Base-by-base conservation (phyloP, 2,797 vertebrate genomes). In the Halcyon smyrnensis region DNA sequence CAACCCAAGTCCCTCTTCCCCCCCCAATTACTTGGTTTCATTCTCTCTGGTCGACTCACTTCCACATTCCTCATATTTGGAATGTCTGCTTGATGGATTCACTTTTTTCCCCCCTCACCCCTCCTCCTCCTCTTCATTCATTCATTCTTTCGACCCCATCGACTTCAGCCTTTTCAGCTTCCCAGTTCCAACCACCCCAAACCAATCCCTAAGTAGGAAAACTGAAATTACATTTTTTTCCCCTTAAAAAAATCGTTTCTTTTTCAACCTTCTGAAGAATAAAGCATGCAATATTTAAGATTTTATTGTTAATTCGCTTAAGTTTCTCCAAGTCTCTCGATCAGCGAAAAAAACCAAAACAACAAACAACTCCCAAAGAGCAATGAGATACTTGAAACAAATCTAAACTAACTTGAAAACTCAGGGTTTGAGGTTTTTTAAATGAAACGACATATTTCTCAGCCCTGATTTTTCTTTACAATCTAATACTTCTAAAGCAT, bases 1-100 rank as follows among this genome's bases (percentile, higher is more conserved):
- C 90, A 56, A 20, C 50, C 79, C 81, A 28, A 11, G 9, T 71
- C 81, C 68, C 71, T 62, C 73, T 59, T n/a, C 60, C 54, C 60
- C 6, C 62, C 59, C 84, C 69, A 88, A 27, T 83, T 63, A 51
- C 89, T 76, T 21, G 86, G 48, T 80, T 94, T 95, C 94, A 93
- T 95, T 96, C 96, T 92, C 92, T 74, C 82, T 63, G 93, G 12
- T 68, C 93, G 75, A 88, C 93, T 96, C 94, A 94, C 95, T 97
- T 96, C 96, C 95, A 97, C 95, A 94, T 95, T 94, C 95, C 93
- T 97, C 91, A 94, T 81, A 92, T 96, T 91, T 95, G 96, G 95
- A 97, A 97, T 97, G 89, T 93, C 93, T 97, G 90, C 92, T 84
- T 91, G 95, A 94, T 94, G 91, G 95, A 91, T 96, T 95, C 95